Evolutionary conservation across 2,113 vertebrate species (phyloP).

Genomic region (Lucifuga dentata): DNA sequence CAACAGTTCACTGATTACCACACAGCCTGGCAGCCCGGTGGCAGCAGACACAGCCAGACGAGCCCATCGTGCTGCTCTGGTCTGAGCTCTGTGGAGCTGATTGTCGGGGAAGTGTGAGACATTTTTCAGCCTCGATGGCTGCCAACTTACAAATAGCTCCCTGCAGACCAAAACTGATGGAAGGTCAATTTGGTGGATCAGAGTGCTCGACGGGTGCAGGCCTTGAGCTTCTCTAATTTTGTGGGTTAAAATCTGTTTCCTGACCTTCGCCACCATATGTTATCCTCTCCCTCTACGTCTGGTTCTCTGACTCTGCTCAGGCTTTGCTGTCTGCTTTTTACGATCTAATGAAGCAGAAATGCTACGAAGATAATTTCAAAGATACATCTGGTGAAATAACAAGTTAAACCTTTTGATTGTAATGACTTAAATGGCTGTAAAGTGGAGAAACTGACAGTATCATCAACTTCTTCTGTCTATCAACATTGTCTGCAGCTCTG

Average conservation of each 20-base stretch:
- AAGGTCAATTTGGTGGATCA: conserved; percentile 64
- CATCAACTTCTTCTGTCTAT: not conserved
- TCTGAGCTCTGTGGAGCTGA: conserved; percentile 47
- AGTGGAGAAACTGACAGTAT: not conserved
- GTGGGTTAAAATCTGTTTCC: conserved; percentile 49
- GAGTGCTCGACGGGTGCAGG: conserved; percentile 33
- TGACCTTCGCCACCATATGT: conserved; percentile 38
- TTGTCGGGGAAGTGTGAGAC: conserved; percentile 48
- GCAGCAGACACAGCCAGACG: conserved; percentile 42
- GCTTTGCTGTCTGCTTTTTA: not conserved
- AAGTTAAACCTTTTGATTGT: no score
- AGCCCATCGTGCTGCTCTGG: conserved; percentile 44
- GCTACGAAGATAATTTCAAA: not conserved
- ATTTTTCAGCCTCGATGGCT: conserved; percentile 62
- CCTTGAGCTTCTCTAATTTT: conserved; percentile 42
- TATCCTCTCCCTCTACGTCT: conserved; percentile 24
- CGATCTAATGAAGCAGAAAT: conserved; percentile 8
- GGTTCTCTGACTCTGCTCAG: not conserved
- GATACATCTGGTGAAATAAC: no score
- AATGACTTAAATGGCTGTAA: no score
- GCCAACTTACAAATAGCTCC: conserved; percentile 69
- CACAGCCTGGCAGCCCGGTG: conserved; percentile 53
- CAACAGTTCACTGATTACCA: conserved; percentile 60
- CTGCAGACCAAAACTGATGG: conserved; percentile 53
- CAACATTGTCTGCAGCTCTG: conserved; percentile 6